phyloP scores from a whole-genome alignment of 2,888 invertebrate species.

The Phyllotreta cruciferae region DNA sequence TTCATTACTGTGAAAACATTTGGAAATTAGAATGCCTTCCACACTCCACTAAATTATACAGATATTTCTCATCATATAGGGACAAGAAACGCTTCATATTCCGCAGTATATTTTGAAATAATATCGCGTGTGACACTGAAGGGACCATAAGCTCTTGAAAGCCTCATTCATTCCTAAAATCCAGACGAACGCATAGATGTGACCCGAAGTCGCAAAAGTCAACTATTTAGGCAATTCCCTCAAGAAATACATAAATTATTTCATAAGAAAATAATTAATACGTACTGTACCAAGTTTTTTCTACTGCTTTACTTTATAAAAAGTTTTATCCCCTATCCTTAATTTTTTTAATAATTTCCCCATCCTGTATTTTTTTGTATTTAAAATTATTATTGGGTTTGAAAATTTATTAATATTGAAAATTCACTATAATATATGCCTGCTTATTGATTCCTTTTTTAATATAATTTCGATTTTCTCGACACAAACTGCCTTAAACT shows the following conservation, averaged over 20 bases:
- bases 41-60: slow-evolving; percentile 21
- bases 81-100: slow-evolving; percentile 18
- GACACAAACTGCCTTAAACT: slow-evolving; percentile 14
- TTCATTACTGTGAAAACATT: too few relatives aligned
- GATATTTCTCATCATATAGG: slow-evolving; percentile 20
- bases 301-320: too few relatives aligned
- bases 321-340: too few relatives aligned
- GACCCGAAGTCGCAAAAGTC: slow-evolving; percentile 17
- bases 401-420: too few relatives aligned
- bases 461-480: slow-evolving; percentile 6
- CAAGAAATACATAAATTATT: slow-evolving; percentile 6
- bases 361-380: too few relatives aligned
- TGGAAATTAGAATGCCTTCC: slow-evolving; percentile 16
- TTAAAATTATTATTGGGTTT: too few relatives aligned
- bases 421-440: too few relatives aligned
- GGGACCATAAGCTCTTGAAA: slow-evolving; percentile 25
- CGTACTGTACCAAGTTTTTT: too few relatives aligned
- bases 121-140: slow-evolving; percentile 22
- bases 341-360: too few relatives aligned
- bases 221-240: slow-evolving; percentile 16
- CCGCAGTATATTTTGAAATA: slow-evolving; percentile 20
- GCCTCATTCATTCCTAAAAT: slow-evolving; percentile 22
- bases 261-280: too few relatives aligned
- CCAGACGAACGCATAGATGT: slow-evolving; percentile 11
- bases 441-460: background rate